phyloP scores from a whole-genome alignment of 2,888 invertebrate genomes.

The Hedya salicella region DNA sequence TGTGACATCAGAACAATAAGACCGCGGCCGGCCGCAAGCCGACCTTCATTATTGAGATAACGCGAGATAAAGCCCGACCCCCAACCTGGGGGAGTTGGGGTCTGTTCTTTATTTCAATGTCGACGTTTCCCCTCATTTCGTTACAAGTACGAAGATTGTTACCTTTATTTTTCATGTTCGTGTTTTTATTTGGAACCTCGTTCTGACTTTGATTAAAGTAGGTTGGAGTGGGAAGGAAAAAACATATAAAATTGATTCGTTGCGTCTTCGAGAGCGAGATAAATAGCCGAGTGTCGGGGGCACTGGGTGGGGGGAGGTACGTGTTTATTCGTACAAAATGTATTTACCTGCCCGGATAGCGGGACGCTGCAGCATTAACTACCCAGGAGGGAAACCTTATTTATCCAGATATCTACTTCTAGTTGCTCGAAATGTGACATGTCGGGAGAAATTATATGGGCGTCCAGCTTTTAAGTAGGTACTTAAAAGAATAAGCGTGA shows the following conservation, averaged over 20 bases:
- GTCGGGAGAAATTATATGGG: too few relatives aligned
- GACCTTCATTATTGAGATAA: conserved; percentile 24
- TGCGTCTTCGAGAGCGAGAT: conserved; percentile 31
- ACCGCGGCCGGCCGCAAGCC: conserved; percentile 19
- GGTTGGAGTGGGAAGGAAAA: conserved; percentile 38
- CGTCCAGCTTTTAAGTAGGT: too few relatives aligned
- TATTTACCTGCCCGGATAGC: conserved; percentile 15
- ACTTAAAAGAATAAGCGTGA: too few relatives aligned
- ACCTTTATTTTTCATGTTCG: conserved; percentile 41
- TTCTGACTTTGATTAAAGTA: conserved; percentile 41
- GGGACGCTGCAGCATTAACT: background rate
- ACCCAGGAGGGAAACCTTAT: background rate
- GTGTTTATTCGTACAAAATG: conserved; percentile 21
- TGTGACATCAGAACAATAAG: conserved; percentile 22
- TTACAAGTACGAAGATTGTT: conserved; percentile 39
- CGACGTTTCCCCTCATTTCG: conserved; percentile 24
- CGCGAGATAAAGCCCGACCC: conserved; percentile 21
- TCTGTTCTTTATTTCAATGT: conserved; percentile 32
- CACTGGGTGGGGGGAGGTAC: background rate
- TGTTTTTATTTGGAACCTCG: conserved; percentile 38
- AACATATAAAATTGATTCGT: conserved; percentile 43
- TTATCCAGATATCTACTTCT: too few relatives aligned
- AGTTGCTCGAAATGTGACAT: too few relatives aligned
- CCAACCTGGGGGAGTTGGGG: too few relatives aligned
- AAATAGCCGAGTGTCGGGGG: conserved; percentile 25